phyloP scores from a whole-genome alignment of 2,888 invertebrate species.

The Cerastoderma edule region DNA sequence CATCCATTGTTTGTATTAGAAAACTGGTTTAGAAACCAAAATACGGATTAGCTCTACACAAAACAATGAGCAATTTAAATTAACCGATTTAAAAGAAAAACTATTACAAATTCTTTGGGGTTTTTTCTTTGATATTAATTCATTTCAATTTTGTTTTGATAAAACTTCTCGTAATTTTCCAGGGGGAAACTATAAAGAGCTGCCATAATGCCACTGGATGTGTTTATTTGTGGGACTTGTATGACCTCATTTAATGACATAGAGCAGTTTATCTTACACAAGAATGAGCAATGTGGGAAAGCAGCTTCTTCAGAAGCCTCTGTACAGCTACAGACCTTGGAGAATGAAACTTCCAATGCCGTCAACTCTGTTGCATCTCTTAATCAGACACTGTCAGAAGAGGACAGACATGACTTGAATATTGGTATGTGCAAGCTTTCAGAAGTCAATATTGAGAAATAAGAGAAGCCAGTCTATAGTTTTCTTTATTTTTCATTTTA shows the following conservation, averaged over 20 bases:
- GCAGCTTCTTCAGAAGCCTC: constrained; percentile 1
- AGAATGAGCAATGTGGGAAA: constrained; percentile 70
- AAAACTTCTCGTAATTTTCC: neutral
- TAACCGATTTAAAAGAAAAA: no score
- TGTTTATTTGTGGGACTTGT: constrained; percentile 82
- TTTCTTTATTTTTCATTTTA: no score
- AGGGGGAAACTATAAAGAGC: neutral
- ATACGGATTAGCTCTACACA: no score
- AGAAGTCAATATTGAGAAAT: no score
- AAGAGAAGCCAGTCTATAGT: no score
- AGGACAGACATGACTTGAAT: constrained; percentile 14
- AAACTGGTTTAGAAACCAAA: no score
- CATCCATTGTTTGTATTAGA: no score
- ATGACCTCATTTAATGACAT: constrained; percentile 80
- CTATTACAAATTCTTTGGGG: no score
- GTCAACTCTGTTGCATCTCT: constrained; percentile 26
- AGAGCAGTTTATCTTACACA: constrained; percentile 79
- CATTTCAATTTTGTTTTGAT: constrained; percentile 26
- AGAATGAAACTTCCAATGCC: constrained; percentile 29
- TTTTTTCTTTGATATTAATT: no score
- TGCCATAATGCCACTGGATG: constrained; percentile 75
- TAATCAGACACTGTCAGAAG: constrained; percentile 20
- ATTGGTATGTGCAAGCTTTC: no score
- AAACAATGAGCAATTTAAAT: no score
- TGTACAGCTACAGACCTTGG: constrained; percentile 25